phyloP scores from a whole-genome alignment of 2,113 vertebrate species.

The Nerophis ophidion region DNA sequence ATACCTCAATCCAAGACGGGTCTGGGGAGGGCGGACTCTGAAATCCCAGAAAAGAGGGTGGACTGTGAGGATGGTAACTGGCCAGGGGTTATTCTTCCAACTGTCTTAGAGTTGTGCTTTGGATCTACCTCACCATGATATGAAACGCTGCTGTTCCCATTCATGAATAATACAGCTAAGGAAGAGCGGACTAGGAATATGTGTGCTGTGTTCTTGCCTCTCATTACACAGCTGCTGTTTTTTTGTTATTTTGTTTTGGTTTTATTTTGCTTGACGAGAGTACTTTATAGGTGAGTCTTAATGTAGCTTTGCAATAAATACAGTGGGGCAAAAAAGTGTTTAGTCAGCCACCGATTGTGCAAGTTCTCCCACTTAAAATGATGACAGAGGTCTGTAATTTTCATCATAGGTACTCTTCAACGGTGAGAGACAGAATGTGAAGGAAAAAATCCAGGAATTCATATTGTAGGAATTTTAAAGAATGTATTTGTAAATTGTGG shows the following conservation, averaged over 20 bases:
- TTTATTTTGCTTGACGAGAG: conserved; percentile 42
- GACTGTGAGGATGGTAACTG: conserved; percentile 51
- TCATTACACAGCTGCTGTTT: conserved; percentile 42
- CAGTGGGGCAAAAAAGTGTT: too few relatives aligned
- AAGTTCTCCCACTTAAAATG: too few relatives aligned
- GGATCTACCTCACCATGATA: conserved; percentile 66
- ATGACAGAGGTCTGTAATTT: too few relatives aligned
- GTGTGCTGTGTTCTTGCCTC: conserved; percentile 44
- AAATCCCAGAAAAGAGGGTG: conserved; percentile 55
- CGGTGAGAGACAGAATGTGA: too few relatives aligned
- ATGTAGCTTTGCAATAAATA: conserved; percentile 60
- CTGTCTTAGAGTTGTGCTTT: conserved; percentile 43
- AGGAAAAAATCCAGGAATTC: too few relatives aligned
- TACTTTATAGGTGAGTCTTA: conserved; percentile 56
- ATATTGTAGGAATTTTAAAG: too few relatives aligned
- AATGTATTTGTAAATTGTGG: too few relatives aligned
- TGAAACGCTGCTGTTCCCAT: conserved; percentile 42
- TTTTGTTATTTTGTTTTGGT: conserved; percentile 45
- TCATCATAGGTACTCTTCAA: too few relatives aligned
- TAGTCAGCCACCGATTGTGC: too few relatives aligned
- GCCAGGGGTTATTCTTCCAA: conserved; percentile 43
- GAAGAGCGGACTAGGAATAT: conserved; percentile 32
- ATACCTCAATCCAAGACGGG: conserved; percentile 64
- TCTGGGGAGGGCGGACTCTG: conserved; percentile 49
- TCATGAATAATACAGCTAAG: conserved; percentile 34